Evolutionary conservation across 2,888 invertebrate species (phyloP).

Genomic region (Phengaris arion): DNA sequence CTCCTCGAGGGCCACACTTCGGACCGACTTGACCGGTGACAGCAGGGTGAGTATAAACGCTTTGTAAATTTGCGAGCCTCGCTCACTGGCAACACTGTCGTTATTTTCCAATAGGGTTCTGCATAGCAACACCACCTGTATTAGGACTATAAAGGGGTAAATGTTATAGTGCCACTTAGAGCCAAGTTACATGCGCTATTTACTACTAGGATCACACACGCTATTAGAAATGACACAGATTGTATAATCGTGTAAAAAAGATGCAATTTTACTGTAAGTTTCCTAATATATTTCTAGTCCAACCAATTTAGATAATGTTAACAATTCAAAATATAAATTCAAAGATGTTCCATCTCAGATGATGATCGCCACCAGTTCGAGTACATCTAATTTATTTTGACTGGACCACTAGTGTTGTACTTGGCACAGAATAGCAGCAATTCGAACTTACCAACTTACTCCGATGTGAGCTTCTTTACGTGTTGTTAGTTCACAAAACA

Average conservation of each 20-base stretch:
- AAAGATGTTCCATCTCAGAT: background rate
- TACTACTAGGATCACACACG: background rate
- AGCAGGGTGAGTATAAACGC: slow-evolving; percentile 85
- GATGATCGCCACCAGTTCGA: no score
- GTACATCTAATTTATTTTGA: background rate
- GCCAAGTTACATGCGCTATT: slow-evolving; percentile 32
- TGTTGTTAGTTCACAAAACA: background rate
- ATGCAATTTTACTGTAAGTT: background rate
- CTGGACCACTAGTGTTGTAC: background rate
- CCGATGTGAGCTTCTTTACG: slow-evolving; percentile 1
- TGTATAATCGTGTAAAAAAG: background rate
- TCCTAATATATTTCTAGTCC: background rate
- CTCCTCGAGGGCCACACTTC: slow-evolving; percentile 81
- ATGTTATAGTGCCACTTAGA: slow-evolving; percentile 54
- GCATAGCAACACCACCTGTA: slow-evolving; percentile 86
- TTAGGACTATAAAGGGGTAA: slow-evolving; percentile 76
- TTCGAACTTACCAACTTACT: background rate
- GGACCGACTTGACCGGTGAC: slow-evolving; percentile 80
- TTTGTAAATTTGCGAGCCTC: slow-evolving; percentile 82
- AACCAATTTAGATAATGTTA: background rate
- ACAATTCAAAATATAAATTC: background rate
- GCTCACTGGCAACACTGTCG: slow-evolving; percentile 82
- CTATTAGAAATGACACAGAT: background rate
- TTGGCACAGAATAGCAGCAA: slow-evolving; percentile 7
- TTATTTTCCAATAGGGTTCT: slow-evolving; percentile 86